phyloP scores from a whole-genome alignment of 2,797 vertebrate genomes.

The Arctocebus calabarensis region DNA sequence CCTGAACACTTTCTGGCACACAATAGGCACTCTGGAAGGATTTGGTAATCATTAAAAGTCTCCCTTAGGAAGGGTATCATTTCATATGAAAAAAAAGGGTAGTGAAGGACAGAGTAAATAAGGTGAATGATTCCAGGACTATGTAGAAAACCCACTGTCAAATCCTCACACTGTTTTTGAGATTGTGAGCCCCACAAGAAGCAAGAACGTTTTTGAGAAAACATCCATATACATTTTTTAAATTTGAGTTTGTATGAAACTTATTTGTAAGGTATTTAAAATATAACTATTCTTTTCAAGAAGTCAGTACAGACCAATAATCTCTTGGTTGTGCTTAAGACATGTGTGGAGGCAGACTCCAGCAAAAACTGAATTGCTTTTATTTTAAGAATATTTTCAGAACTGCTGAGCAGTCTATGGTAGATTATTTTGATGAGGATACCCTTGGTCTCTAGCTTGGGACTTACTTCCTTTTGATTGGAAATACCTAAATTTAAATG shows the following conservation, averaged over 20 bases:
- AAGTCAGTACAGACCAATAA: neutral
- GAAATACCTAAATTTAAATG: neutral
- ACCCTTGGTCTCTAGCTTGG: neutral
- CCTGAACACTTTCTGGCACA: neutral
- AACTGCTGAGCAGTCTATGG: neutral
- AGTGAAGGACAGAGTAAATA: neutral
- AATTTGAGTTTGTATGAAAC: neutral
- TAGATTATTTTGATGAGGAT: slow-evolving; percentile 4
- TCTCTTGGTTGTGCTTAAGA: neutral
- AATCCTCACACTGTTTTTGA: neutral
- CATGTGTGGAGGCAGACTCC: neutral
- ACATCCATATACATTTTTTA: neutral
- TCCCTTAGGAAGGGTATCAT: neutral
- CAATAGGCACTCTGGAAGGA: neutral
- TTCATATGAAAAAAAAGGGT: neutral
- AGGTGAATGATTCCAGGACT: neutral
- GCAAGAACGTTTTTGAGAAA: slow-evolving; percentile 9
- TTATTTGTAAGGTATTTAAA: slow-evolving; percentile 22
- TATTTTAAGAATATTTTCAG: neutral
- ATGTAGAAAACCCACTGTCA: neutral
- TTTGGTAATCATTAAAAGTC: neutral
- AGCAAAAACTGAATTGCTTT: neutral
- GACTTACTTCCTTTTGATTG: neutral
- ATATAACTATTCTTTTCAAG: neutral
- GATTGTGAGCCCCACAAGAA: neutral